Conservation (phyloP, 2,888 invertebrate genomes). For the Suillia variegata region DNA sequence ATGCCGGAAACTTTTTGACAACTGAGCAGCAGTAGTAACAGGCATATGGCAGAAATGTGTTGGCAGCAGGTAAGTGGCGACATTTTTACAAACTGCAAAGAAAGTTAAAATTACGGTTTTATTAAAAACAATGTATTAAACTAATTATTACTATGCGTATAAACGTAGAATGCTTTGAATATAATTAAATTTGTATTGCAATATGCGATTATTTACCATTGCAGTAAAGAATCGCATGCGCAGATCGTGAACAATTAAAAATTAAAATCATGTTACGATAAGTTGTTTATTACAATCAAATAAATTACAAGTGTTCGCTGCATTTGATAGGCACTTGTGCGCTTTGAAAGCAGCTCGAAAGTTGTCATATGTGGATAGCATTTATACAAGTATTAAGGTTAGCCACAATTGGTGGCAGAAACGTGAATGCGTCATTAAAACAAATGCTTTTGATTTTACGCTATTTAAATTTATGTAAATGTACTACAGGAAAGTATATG, state of each 20-base stretch:
- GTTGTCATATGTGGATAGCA: background rate
- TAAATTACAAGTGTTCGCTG: conserved; percentile 17
- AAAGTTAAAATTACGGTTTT: background rate
- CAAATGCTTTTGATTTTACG: too few species aligned
- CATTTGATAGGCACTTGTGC: background rate
- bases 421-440: too few species aligned
- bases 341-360: background rate
- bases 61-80: background rate
- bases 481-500: too few species aligned
- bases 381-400: too few species aligned
- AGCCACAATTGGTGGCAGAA: too few species aligned
- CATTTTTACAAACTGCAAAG: conserved; percentile 19
- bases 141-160: background rate
- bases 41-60: background rate
- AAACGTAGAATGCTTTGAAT: too few species aligned
- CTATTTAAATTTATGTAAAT: too few species aligned
- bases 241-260: conserved; percentile 13
- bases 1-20: conserved; percentile 44
- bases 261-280: conserved; percentile 12
- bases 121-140: background rate
- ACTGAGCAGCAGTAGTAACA: conserved; percentile 40
- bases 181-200: too few species aligned
- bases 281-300: conserved; percentile 15
- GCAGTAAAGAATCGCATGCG: too few species aligned
- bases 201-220: too few species aligned